phyloP scores from a whole-genome alignment of 2,113 vertebrate species.

The Psettodes erumei region DNA sequence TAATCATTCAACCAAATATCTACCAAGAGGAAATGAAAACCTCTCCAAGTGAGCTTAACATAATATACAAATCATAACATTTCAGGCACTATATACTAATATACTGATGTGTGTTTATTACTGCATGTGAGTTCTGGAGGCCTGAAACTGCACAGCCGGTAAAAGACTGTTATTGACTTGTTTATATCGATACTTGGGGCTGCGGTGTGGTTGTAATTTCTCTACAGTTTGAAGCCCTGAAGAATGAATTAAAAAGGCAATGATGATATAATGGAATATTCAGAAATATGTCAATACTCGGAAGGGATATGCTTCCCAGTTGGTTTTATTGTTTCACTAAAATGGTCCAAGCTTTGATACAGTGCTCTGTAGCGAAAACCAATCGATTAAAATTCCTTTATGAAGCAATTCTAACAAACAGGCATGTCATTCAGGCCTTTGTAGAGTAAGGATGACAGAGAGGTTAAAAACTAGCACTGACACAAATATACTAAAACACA shows the following conservation, averaged over 20 bases:
- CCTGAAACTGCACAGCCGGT: not conserved
- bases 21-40: not conserved
- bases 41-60: slow-evolving; percentile 7
- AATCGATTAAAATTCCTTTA: slow-evolving; percentile 45
- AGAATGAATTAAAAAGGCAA: slow-evolving; percentile 50
- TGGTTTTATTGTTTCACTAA: slow-evolving; percentile 33
- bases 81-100: not conserved
- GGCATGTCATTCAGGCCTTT: not conserved
- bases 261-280: slow-evolving; percentile 39
- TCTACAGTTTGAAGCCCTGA: slow-evolving; percentile 18
- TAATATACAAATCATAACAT: slow-evolving; percentile 19
- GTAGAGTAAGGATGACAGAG: slow-evolving; percentile 4
- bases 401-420: slow-evolving; percentile 18
- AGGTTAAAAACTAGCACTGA: not conserved
- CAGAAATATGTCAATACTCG: slow-evolving; percentile 37
- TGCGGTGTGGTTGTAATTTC: slow-evolving; percentile 25
- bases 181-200: slow-evolving; percentile 39
- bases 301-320: slow-evolving; percentile 15
- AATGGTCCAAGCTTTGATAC: slow-evolving; percentile 17
- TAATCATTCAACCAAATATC: slow-evolving; percentile 39
- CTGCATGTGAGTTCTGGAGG: not conserved
- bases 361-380: not conserved
- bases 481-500: not conserved
- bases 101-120: not conserved
- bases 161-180: slow-evolving; percentile 38